Conservation (phyloP, 2,113 vertebrate species). For the Cichladusa arquata region DNA sequence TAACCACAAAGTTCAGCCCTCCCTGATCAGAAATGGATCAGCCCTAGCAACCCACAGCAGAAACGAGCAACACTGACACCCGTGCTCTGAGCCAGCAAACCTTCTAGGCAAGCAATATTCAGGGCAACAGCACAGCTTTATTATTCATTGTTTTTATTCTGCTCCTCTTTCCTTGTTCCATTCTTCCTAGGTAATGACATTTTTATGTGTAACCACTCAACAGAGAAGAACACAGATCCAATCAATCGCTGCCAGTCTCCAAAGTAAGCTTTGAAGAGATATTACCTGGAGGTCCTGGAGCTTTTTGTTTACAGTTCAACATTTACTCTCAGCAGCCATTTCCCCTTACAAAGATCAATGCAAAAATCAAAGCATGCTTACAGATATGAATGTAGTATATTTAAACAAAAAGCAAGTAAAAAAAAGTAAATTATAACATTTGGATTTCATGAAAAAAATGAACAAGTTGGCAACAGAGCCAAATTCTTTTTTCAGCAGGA, state of each 20-base stretch:
- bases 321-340: neutral
- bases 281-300: neutral
- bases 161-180: neutral
- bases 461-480: neutral
- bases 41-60: neutral
- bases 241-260: neutral
- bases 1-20: neutral
- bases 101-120: neutral
- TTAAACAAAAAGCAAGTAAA: neutral
- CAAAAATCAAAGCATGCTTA: constrained; percentile 1
- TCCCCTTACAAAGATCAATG: neutral
- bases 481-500: neutral
- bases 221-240: neutral
- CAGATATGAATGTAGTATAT: neutral
- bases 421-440: neutral
- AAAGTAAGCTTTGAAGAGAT: neutral
- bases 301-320: constrained; percentile 8
- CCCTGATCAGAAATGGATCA: neutral
- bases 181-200: constrained; percentile 1
- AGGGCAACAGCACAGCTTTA: neutral
- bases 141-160: neutral
- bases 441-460: neutral
- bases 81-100: neutral
- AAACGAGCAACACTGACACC: neutral
- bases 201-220: neutral